Conservation (phyloP, 2,888 invertebrate genomes). For the Seira musarum region DNA sequence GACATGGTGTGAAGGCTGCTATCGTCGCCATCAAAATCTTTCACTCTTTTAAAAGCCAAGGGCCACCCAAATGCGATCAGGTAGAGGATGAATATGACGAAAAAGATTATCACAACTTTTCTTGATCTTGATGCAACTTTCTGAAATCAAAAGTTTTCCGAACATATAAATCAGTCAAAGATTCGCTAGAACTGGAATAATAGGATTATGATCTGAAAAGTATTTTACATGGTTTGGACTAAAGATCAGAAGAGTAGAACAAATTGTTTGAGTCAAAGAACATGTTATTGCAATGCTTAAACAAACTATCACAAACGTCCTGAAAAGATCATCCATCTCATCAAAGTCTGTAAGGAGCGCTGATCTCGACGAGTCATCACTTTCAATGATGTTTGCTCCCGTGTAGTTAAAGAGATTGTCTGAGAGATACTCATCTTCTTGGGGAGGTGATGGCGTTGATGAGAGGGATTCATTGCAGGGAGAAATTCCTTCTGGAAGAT, state of each 20-base stretch:
- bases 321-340: conserved; percentile 34
- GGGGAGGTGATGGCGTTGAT: not conserved
- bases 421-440: conserved; percentile 24
- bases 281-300: conserved; percentile 22
- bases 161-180: not conserved
- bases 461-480: not conserved
- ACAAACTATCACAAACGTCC: conserved; percentile 35
- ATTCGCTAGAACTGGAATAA: not conserved
- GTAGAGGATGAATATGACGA: conserved; percentile 39
- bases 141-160: conserved; percentile 19
- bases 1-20: conserved; percentile 28
- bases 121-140: conserved; percentile 42
- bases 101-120: conserved; percentile 50
- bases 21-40: conserved; percentile 25
- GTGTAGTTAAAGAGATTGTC: not conserved
- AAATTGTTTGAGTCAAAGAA: conserved; percentile 41
- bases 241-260: conserved; percentile 40
- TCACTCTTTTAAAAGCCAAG: conserved; percentile 28
- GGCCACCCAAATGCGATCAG: conserved; percentile 33
- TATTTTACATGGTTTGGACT: conserved; percentile 38
- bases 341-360: conserved; percentile 29
- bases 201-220: not conserved
- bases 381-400: conserved; percentile 15
- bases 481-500: not conserved
- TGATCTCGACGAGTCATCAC: not conserved